A percentile compares a stretch with the other conserved stretches of the same genome.
phyloP scores from a whole-genome alignment of 2,888 invertebrate species.

The Emmelina monodactyla region DNA sequence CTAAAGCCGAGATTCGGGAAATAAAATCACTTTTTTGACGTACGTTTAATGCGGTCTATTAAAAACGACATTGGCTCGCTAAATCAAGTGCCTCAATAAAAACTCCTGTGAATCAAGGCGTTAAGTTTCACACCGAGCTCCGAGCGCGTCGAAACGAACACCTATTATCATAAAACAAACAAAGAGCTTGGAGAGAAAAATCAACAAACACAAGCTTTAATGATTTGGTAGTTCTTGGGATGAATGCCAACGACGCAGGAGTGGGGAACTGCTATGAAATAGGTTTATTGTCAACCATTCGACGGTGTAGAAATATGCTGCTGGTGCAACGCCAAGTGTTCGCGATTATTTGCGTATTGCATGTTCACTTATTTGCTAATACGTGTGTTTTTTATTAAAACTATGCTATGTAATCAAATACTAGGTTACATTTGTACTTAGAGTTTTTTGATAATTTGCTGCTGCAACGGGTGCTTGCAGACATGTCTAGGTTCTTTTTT shows the following conservation, averaged over 20 bases:
- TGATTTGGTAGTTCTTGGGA: conserved; percentile 55
- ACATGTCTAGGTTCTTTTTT: too few species aligned
- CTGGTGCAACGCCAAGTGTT: conserved; percentile 25
- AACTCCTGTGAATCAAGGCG: conserved; percentile 55
- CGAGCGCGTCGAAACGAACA: conserved; percentile 48
- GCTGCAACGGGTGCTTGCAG: too few species aligned
- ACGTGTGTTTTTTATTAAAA: conserved; percentile 3
- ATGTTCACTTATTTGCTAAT: conserved; percentile 6
- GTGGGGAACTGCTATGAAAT: conserved; percentile 57
- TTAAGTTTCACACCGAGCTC: conserved; percentile 59
- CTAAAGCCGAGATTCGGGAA: too few species aligned
- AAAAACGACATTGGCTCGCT: conserved; percentile 52
- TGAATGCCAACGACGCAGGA: conserved; percentile 53
- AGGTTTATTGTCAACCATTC: conserved; percentile 45
- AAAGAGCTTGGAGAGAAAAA: conserved; percentile 53
- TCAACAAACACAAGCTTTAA: conserved; percentile 57
- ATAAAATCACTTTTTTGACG: conserved; percentile 12
- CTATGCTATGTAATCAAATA: not conserved
- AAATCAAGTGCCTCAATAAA: conserved; percentile 58
- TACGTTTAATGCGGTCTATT: conserved; percentile 37
- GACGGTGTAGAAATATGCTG: conserved; percentile 24
- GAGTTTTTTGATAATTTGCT: not conserved
- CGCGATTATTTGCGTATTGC: conserved; percentile 27
- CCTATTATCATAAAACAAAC: conserved; percentile 65
- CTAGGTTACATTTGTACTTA: not conserved